phyloP scores from a whole-genome alignment of 2,888 invertebrate genomes.

The Tiliacea citrago region DNA sequence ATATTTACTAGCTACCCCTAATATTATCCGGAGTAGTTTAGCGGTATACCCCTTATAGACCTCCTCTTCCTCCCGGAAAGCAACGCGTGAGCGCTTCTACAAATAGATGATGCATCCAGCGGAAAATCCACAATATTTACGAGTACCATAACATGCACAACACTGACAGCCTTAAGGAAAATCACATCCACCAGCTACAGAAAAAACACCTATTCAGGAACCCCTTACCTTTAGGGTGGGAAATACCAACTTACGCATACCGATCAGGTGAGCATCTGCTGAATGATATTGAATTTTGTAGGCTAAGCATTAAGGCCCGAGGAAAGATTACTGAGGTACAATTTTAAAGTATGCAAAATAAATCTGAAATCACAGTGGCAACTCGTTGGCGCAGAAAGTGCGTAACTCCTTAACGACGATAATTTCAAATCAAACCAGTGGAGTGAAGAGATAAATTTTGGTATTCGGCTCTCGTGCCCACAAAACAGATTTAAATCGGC shows the following conservation, averaged over 20 bases:
- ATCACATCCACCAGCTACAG: slow-evolving; percentile 71
- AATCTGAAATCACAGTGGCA: slow-evolving; percentile 82
- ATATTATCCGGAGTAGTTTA: slow-evolving; percentile 51
- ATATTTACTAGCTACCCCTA: slow-evolving; percentile 44
- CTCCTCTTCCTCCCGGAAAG: slow-evolving; percentile 54
- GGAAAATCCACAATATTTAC: slow-evolving; percentile 73
- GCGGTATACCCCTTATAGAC: slow-evolving; percentile 49
- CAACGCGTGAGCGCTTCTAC: slow-evolving; percentile 56
- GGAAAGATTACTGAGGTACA: slow-evolving; percentile 30
- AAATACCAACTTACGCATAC: slow-evolving; percentile 60
- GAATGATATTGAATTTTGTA: slow-evolving; percentile 49
- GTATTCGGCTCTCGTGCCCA: slow-evolving; percentile 71
- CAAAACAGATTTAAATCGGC: slow-evolving; percentile 84
- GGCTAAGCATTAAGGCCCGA: not conserved
- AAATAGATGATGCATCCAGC: slow-evolving; percentile 61
- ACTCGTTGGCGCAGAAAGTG: slow-evolving; percentile 81
- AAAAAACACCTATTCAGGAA: slow-evolving; percentile 73
- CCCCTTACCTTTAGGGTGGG: slow-evolving; percentile 78
- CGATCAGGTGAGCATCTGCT: slow-evolving; percentile 25
- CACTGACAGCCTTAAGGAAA: slow-evolving; percentile 76
- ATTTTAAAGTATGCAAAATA: slow-evolving; percentile 74
- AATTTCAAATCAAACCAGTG: slow-evolving; percentile 82
- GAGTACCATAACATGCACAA: slow-evolving; percentile 74
- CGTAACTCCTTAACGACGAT: slow-evolving; percentile 84
- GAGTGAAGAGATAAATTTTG: slow-evolving; percentile 82